Percentiles rank a stretch among this genome's conserved stretches.
Evolutionary conservation across 2,113 vertebrate species (phyloP).

Genomic region (Daboia siamensis): DNA sequence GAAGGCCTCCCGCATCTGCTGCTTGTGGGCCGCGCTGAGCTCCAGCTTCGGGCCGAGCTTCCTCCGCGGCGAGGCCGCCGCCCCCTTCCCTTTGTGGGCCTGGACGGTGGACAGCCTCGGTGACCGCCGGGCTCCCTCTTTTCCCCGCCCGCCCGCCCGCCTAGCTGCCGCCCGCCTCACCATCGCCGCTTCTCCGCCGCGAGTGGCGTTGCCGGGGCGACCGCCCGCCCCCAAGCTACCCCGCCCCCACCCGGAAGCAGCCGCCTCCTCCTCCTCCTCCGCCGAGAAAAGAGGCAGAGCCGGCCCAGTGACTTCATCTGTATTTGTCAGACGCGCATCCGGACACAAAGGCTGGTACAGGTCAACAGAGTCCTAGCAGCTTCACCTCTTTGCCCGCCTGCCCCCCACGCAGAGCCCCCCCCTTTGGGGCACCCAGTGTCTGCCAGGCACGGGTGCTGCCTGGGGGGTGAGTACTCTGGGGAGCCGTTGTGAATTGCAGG

Average conservation of each 20-base stretch:
- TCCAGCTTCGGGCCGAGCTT: not conserved
- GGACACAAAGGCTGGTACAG: conserved; percentile 9
- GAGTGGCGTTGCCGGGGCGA: not conserved
- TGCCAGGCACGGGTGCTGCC: not conserved
- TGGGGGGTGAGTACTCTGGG: not conserved
- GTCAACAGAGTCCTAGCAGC: not conserved
- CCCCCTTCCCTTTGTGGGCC: not conserved
- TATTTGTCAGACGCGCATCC: conserved; percentile 27
- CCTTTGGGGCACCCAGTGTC: no score
- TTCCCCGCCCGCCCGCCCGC: not conserved
- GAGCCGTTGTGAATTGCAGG: conserved; percentile 11
- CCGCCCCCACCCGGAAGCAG: not conserved
- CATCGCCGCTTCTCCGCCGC: not conserved
- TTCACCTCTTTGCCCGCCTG: no score
- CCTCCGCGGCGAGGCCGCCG: not conserved
- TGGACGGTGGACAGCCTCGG: not conserved
- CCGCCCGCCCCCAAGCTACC: not conserved
- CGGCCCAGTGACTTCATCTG: not conserved
- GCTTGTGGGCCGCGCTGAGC: conserved; percentile 6
- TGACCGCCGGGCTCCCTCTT: not conserved
- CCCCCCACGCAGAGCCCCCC: not conserved
- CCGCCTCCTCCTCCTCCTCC: not conserved
- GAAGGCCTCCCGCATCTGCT: conserved; percentile 25
- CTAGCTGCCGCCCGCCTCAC: not conserved
- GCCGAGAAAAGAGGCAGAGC: not conserved